Conservation (phyloP, 2,888 invertebrate species). For the Lithodes maja region DNA sequence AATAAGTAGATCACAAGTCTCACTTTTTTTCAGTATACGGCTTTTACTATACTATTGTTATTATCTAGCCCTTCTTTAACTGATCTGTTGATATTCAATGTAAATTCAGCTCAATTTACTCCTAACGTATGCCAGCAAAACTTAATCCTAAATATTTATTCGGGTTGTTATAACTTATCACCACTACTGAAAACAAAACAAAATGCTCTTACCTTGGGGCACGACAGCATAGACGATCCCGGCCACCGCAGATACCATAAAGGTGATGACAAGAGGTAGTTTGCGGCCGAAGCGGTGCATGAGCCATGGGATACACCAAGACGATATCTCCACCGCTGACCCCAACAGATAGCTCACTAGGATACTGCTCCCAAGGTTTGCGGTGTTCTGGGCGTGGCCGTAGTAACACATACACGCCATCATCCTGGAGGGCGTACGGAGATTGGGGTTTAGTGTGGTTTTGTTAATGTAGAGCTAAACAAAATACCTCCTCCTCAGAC, state of each 20-base stretch:
- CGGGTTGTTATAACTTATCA: too few relatives aligned
- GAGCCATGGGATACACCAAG: conserved; percentile 68
- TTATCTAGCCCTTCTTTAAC: too few relatives aligned
- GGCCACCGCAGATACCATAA: conserved; percentile 59
- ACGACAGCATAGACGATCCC: conserved; percentile 61
- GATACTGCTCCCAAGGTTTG: conserved; percentile 61
- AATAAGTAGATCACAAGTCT: conserved; percentile 58
- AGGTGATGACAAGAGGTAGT: conserved; percentile 48
- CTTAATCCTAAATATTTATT: too few relatives aligned
- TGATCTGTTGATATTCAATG: too few relatives aligned
- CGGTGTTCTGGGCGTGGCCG: conserved; percentile 71
- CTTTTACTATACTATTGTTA: too few relatives aligned
- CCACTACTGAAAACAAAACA: neutral
- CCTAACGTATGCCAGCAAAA: too few relatives aligned
- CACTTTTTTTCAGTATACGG: too few relatives aligned
- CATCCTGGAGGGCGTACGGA: conserved; percentile 63
- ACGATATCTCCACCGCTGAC: conserved; percentile 68
- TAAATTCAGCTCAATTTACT: too few relatives aligned
- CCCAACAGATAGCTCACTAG: conserved; percentile 69
- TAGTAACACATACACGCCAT: conserved; percentile 71
- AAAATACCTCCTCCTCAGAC: too few relatives aligned
- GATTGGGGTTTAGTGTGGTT: neutral
- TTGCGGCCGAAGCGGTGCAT: conserved; percentile 65
- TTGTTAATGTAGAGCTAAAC: too few relatives aligned
- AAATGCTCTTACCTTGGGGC: conserved; percentile 41